Evolutionary conservation across 2,797 vertebrate genomes (phyloP).

Genomic region (Syngnathus rostellatus): DNA sequence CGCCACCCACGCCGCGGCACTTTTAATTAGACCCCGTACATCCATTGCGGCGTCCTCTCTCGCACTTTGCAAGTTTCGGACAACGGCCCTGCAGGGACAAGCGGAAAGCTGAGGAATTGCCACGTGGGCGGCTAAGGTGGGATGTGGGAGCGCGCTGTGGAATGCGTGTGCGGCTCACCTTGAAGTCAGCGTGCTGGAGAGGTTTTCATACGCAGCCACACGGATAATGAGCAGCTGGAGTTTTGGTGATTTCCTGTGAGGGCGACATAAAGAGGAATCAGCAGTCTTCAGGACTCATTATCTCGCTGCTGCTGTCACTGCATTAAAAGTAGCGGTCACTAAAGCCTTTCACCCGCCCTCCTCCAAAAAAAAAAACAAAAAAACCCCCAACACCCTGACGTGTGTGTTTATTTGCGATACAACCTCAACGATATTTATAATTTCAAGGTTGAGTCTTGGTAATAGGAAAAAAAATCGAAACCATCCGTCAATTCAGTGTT

Average conservation of each 20-base stretch:
- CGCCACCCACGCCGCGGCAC: constrained; percentile 52
- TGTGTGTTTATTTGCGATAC: neutral
- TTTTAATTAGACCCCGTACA: constrained; percentile 66
- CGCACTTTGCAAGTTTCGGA: constrained; percentile 57
- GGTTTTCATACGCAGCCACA: constrained; percentile 40
- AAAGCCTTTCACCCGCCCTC: constrained; percentile 14
- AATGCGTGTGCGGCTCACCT: constrained; percentile 21
- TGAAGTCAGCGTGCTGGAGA: constrained; percentile 24
- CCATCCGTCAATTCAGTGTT: no score
- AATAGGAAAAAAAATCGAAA: neutral
- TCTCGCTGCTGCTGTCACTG: constrained; percentile 57
- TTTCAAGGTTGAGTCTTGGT: neutral
- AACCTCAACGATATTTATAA: neutral
- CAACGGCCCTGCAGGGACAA: constrained; percentile 55
- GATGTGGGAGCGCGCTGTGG: constrained; percentile 10
- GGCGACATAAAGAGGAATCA: constrained; percentile 50
- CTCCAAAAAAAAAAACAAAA: neutral
- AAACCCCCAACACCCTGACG: constrained; percentile 17
- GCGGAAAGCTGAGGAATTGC: constrained; percentile 49
- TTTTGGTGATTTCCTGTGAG: constrained; percentile 63
- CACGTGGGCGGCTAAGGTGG: constrained; percentile 45
- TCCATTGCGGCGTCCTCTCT: constrained; percentile 58
- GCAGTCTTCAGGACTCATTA: constrained; percentile 62
- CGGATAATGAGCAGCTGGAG: constrained; percentile 61
- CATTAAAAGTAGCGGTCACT: constrained; percentile 61